Evolutionary conservation across 2,888 invertebrate species (phyloP).

Genomic region (Leptinotarsa rubiginosa): DNA sequence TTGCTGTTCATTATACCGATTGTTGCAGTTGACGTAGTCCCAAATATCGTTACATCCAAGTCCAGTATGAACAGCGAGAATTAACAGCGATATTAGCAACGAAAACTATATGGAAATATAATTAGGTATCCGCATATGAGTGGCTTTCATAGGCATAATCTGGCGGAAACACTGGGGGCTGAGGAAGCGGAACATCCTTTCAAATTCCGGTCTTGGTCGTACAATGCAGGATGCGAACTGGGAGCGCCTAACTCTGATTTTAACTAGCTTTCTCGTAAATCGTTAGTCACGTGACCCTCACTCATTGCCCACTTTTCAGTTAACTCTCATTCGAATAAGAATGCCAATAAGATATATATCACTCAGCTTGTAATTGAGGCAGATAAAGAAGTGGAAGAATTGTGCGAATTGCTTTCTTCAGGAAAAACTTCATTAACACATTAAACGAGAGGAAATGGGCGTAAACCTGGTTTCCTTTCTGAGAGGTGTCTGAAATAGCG

Average conservation of each 20-base stretch:
- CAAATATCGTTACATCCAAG: not conserved
- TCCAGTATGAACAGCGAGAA: not conserved
- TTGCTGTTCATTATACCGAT: not conserved
- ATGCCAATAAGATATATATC: constrained; percentile 35
- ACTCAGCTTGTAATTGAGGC: constrained; percentile 45
- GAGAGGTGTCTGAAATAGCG: constrained; percentile 4
- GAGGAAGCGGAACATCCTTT: constrained; percentile 56
- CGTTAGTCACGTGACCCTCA: constrained; percentile 48
- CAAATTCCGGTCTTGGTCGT: constrained; percentile 53
- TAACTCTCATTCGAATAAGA: constrained; percentile 32
- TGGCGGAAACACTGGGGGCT: constrained; percentile 53
- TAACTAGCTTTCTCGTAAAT: constrained; percentile 52
- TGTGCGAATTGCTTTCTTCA: constrained; percentile 27
- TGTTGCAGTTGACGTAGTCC: too few species aligned
- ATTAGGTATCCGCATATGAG: constrained; percentile 52
- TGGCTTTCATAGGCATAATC: constrained; percentile 53
- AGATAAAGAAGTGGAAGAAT: constrained; percentile 44
- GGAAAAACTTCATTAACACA: not conserved
- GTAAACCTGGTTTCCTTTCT: constrained; percentile 27
- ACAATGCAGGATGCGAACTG: constrained; percentile 51
- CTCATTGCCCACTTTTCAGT: constrained; percentile 43
- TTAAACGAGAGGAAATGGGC: constrained; percentile 5
- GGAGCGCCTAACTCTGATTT: constrained; percentile 44
- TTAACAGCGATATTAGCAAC: constrained; percentile 18
- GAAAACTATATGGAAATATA: constrained; percentile 43